A percentile compares a stretch with the other conserved stretches of the same genome.
Evolutionary conservation across 2,797 vertebrate genomes (phyloP).

Genomic region (Cirrhinus molitorella): DNA sequence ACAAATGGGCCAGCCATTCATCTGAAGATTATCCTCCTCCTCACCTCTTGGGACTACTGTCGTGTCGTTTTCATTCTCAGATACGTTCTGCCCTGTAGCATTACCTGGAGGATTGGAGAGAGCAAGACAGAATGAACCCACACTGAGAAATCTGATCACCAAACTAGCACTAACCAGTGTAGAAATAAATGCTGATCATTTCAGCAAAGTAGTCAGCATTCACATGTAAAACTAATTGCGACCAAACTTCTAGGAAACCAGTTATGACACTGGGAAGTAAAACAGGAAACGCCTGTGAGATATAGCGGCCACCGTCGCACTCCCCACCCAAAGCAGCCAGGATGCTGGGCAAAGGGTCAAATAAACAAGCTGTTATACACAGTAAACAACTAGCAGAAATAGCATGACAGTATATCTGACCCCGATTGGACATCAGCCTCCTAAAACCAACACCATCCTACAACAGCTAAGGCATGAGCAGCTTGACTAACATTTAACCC

Average conservation of each 20-base stretch:
- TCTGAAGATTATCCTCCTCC: constrained; percentile 71
- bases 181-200: neutral
- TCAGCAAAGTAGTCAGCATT: neutral
- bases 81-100: constrained; percentile 67
- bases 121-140: neutral
- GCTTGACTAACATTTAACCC: neutral
- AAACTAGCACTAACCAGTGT: neutral
- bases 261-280: constrained; percentile 8
- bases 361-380: constrained; percentile 51
- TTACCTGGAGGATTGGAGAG: constrained; percentile 67
- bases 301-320: neutral
- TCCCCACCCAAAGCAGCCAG: constrained; percentile 37
- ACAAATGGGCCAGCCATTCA: constrained; percentile 86
- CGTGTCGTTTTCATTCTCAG: constrained; percentile 50
- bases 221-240: neutral
- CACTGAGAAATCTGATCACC: neutral
- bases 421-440: neutral
- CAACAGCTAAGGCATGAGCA: neutral
- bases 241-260: constrained; percentile 19
- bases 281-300: constrained; percentile 33
- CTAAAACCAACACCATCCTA: constrained; percentile 15
- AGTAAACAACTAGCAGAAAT: constrained; percentile 69
- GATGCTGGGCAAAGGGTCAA: constrained; percentile 65
- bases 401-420: constrained; percentile 48
- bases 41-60: neutral